Conservation (phyloP, 2,113 vertebrate species). For the Ancistrus triradiatus region DNA sequence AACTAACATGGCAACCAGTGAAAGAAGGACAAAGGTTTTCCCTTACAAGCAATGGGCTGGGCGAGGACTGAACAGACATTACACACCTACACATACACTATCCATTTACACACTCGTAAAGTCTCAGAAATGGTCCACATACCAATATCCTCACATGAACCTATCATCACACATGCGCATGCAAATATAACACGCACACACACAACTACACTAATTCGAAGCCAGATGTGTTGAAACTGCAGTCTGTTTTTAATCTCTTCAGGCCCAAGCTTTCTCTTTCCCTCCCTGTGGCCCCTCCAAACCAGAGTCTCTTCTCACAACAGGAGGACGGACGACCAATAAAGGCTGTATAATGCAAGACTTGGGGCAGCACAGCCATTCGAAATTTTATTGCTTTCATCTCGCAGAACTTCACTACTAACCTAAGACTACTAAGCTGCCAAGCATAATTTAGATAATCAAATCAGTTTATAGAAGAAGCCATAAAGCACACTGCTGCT, state of each 20-base stretch:
- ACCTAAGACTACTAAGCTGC: neutral
- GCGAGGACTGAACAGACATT: neutral
- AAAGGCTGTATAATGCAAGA: no score
- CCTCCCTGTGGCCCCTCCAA: conserved; percentile 7
- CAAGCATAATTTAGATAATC: conserved; percentile 25
- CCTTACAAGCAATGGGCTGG: no score
- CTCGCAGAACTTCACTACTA: neutral
- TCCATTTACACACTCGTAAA: neutral
- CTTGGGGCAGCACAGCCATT: neutral
- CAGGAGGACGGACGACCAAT: neutral
- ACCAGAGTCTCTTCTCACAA: neutral
- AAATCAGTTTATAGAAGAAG: conserved; percentile 14
- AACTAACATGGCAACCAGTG: no score
- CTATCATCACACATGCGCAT: neutral
- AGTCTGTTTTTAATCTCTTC: conserved; percentile 40
- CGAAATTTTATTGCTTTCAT: conserved; percentile 8
- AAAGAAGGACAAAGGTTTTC: no score
- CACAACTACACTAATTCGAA: neutral
- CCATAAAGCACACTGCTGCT: conserved; percentile 19
- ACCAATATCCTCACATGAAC: no score
- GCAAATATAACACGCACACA: neutral
- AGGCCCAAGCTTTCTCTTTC: neutral
- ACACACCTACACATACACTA: neutral
- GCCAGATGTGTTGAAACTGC: neutral
- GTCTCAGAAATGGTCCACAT: no score